A percentile compares a stretch with the other conserved stretches of the same genome.
These are phyloP conservation scores for Volucella inanis DNA, from an alignment of 2,888 invertebrate genomes.

Conservation along the genomic window DNA sequence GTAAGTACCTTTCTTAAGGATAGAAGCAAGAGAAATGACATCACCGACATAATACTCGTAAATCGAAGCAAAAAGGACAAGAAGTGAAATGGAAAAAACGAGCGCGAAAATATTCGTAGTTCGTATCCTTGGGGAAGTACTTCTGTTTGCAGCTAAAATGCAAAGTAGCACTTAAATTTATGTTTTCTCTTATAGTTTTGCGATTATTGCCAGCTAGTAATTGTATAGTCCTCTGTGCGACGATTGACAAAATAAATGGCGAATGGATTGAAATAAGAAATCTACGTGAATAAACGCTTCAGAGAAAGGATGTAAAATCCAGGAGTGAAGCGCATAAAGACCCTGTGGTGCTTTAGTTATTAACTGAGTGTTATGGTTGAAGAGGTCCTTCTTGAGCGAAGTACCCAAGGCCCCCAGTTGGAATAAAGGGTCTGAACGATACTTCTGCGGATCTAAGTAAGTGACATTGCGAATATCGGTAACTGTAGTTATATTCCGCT, in stretches of 20 bases:
- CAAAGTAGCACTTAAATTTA: conserved; percentile 61
- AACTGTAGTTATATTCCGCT: too few relatives aligned
- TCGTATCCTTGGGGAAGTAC: neutral
- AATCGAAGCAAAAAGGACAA: conserved; percentile 40
- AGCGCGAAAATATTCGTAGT: neutral
- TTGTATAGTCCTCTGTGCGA: neutral
- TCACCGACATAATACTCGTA: conserved; percentile 60
- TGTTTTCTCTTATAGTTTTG: conserved; percentile 17
- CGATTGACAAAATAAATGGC: neutral
- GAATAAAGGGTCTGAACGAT: too few relatives aligned
- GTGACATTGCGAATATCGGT: too few relatives aligned
- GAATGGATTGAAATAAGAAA: neutral
- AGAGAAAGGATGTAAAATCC: neutral
- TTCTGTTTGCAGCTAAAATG: conserved; percentile 31
- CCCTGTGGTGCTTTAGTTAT: too few relatives aligned
- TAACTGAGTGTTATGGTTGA: too few relatives aligned
- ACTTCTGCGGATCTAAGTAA: too few relatives aligned
- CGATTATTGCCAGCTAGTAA: conserved; percentile 17
- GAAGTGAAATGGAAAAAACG: conserved; percentile 15
- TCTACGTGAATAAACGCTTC: neutral
- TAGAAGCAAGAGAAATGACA: conserved; percentile 8
- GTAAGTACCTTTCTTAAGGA: conserved; percentile 12
- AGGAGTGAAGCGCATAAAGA: too few relatives aligned
- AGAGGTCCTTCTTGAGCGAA: too few relatives aligned
- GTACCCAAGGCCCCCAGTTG: too few relatives aligned